Conservation (phyloP, 1,140 invertebrate genomes). For the Cepaea nemoralis region DNA sequence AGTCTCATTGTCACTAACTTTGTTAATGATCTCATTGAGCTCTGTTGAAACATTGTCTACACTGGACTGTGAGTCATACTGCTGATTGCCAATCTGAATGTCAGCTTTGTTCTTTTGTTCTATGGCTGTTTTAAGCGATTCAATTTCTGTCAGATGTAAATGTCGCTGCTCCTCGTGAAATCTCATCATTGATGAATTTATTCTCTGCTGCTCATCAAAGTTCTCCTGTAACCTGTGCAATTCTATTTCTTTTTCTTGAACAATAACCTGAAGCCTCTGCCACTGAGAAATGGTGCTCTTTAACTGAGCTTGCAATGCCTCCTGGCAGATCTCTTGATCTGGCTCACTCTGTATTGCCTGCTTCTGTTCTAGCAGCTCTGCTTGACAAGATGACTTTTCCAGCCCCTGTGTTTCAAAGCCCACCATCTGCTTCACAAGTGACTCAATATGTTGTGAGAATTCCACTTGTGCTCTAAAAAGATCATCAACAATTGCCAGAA, state of each 20-base stretch:
- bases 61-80: background rate
- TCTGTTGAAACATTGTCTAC: background rate
- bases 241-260: slow-evolving; percentile 41
- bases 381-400: slow-evolving; percentile 17
- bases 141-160: background rate
- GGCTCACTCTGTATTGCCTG: background rate
- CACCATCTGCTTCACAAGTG: background rate
- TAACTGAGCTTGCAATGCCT: slow-evolving; percentile 32
- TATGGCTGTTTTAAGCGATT: background rate
- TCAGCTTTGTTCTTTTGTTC: background rate
- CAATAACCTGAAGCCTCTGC: slow-evolving; percentile 35
- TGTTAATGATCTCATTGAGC: background rate
- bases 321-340: slow-evolving; percentile 2
- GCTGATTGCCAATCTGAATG: background rate
- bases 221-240: slow-evolving; percentile 29
- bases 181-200: slow-evolving; percentile 8
- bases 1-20: background rate
- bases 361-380: slow-evolving; percentile 9
- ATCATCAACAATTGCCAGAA: background rate
- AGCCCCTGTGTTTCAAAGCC: background rate
- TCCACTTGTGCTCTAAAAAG: background rate
- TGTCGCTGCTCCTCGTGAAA: slow-evolving; percentile 10
- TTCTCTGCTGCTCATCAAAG: slow-evolving; percentile 31
- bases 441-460: background rate
- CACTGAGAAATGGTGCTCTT: slow-evolving; percentile 27